A percentile compares a stretch with the other conserved stretches of the same genome.
Conservation (phyloP, 2,113 vertebrate genomes). For the Charina bottae region DNA sequence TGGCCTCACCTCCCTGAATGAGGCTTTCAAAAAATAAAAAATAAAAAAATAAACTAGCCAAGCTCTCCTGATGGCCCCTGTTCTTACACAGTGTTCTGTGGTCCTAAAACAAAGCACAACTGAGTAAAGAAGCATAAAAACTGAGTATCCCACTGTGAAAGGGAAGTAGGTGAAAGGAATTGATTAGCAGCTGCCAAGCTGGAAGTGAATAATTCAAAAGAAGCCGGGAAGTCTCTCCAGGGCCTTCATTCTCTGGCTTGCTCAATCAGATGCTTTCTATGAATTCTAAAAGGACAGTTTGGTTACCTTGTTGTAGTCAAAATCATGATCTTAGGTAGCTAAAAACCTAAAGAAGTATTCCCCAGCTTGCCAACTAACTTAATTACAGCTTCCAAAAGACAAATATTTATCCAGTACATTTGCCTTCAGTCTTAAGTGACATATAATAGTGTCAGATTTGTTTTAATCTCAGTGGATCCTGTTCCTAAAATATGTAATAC, state of each 20-base stretch:
- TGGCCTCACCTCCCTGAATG: too few species aligned
- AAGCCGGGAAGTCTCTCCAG: background rate
- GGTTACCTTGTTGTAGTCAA: background rate
- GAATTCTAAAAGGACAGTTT: background rate
- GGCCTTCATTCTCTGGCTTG: slow-evolving; percentile 4
- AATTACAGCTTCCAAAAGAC: background rate
- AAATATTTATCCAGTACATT: background rate
- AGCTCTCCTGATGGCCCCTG: background rate
- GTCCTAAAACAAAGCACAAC: slow-evolving; percentile 25
- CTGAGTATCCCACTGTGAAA: background rate
- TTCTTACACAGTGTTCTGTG: slow-evolving; percentile 17
- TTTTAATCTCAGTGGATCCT: background rate
- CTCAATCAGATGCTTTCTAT: slow-evolving; percentile 9
- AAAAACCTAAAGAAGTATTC: background rate
- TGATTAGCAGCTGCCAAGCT: slow-evolving; percentile 15
- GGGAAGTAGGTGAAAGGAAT: background rate
- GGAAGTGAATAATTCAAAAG: slow-evolving; percentile 21
- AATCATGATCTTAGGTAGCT: background rate
- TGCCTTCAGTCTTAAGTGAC: background rate
- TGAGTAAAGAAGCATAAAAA: background rate
- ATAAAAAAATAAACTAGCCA: background rate
- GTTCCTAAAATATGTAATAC: background rate
- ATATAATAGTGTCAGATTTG: background rate
- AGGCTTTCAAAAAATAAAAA: too few species aligned
- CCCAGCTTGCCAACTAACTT: background rate